Percentiles rank a stretch among this genome's conserved stretches.
phyloP scores from a whole-genome alignment of 2,888 invertebrate genomes.

The Branchinecta sandiegonensis region DNA sequence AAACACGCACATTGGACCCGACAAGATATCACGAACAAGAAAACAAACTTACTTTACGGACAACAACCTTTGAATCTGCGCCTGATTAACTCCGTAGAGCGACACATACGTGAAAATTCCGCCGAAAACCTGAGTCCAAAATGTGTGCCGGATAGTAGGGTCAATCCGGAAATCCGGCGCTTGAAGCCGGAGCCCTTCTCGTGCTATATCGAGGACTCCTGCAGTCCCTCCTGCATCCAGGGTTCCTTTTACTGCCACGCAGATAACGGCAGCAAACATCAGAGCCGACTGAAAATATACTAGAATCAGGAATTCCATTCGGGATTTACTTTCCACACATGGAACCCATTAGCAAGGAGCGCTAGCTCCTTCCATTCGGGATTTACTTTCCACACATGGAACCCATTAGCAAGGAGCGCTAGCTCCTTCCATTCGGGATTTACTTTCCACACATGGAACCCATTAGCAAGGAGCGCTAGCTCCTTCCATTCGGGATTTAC shows the following conservation, averaged over 20 bases:
- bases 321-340: no score
- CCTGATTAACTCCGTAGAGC: constrained; percentile 73
- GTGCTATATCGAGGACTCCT: constrained; percentile 55
- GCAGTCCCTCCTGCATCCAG: constrained; percentile 52
- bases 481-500: no score
- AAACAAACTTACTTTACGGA: constrained; percentile 35
- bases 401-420: no score
- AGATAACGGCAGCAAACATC: constrained; percentile 69
- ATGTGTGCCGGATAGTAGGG: constrained; percentile 65
- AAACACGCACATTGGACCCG: no score
- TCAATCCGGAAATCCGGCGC: constrained; percentile 47
- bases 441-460: no score
- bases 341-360: no score
- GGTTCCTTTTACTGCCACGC: constrained; percentile 57
- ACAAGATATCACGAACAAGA: constrained; percentile 22
- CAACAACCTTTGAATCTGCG: constrained; percentile 46
- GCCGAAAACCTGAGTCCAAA: constrained; percentile 67
- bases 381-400: no score
- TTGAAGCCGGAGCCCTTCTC: constrained; percentile 52
- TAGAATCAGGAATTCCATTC: no score
- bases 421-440: no score
- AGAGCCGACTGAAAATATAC: constrained; percentile 43
- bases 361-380: no score
- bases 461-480: no score
- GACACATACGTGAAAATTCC: constrained; percentile 64